Percentiles rank a stretch among this genome's conserved stretches.
Evolutionary conservation across 1,140 invertebrate genomes (phyloP).

Genomic region (Drosophila prosaltans): DNA sequence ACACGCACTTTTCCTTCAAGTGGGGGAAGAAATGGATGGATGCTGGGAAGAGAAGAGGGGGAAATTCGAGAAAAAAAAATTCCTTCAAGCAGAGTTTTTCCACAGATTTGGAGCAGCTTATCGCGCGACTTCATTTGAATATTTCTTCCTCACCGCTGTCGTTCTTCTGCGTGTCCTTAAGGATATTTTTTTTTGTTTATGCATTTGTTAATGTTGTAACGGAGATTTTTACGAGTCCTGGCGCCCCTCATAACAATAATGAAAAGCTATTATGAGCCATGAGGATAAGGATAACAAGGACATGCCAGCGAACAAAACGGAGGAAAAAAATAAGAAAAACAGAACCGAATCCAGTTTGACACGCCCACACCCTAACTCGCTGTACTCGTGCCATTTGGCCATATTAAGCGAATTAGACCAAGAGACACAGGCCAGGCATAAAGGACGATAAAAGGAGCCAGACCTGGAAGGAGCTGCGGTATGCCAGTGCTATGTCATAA

Average conservation of each 20-base stretch:
- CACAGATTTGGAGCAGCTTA: constrained; percentile 81
- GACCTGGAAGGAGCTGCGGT: constrained; percentile 14
- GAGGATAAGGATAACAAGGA: constrained; percentile 64
- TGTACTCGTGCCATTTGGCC: constrained; percentile 70
- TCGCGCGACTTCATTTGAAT: constrained; percentile 83
- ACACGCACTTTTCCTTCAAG: constrained; percentile 34
- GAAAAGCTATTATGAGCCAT: constrained; percentile 82
- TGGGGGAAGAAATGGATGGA: too few species aligned
- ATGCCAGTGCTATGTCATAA: constrained; percentile 54
- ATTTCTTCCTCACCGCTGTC: constrained; percentile 39
- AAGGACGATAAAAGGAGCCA: constrained; percentile 18
- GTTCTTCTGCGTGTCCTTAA: constrained; percentile 31
- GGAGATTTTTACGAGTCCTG: constrained; percentile 76
- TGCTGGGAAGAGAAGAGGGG: background rate
- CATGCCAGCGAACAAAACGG: constrained; percentile 38
- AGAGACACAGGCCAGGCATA: background rate
- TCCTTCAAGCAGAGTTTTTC: constrained; percentile 53
- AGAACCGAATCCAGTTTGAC: constrained; percentile 52
- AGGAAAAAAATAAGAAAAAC: background rate
- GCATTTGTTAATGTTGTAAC: constrained; percentile 82
- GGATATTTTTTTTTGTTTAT: constrained; percentile 70
- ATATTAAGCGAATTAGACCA: constrained; percentile 77
- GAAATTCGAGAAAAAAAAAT: constrained; percentile 29
- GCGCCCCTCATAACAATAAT: constrained; percentile 82
- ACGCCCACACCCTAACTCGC: constrained; percentile 43